These are phyloP conservation scores for Elymnias hypermnestra DNA, from an alignment of 1,140 invertebrate species.

Conservation along the genomic window DNA sequence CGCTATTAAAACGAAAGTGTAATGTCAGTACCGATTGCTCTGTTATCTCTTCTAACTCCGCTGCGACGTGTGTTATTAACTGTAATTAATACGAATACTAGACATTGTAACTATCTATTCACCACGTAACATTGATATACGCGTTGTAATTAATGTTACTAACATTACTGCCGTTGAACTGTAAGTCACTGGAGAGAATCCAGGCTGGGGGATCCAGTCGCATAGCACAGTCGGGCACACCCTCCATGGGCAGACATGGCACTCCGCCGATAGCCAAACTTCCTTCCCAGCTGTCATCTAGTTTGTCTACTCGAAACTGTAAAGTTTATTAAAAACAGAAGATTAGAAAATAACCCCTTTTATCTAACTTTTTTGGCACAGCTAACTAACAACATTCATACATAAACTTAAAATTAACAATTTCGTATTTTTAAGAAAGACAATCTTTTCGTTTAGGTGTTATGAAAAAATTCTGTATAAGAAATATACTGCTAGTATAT, in stretches of 20 bases:
- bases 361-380: too few relatives aligned
- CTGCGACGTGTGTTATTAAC: constrained; percentile 26
- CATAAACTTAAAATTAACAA: too few relatives aligned
- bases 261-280: constrained; percentile 46
- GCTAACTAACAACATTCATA: not conserved
- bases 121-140: too few relatives aligned
- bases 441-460: too few relatives aligned
- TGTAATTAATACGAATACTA: constrained; percentile 1
- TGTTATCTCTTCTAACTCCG: constrained; percentile 31
- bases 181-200: constrained; percentile 38
- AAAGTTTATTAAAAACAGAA: too few relatives aligned
- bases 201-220: constrained; percentile 38
- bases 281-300: constrained; percentile 38
- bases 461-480: too few relatives aligned
- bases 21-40: constrained; percentile 51
- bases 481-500: too few relatives aligned
- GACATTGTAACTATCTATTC: too few relatives aligned
- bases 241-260: constrained; percentile 31
- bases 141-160: constrained; percentile 23
- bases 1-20: constrained; percentile 48
- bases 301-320: constrained; percentile 59
- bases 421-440: too few relatives aligned
- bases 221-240: constrained; percentile 32
- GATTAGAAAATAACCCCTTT: too few relatives aligned
- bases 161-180: constrained; percentile 39